Conservation (phyloP, 1,140 invertebrate genomes). For the Heliconius melpomene region DNA sequence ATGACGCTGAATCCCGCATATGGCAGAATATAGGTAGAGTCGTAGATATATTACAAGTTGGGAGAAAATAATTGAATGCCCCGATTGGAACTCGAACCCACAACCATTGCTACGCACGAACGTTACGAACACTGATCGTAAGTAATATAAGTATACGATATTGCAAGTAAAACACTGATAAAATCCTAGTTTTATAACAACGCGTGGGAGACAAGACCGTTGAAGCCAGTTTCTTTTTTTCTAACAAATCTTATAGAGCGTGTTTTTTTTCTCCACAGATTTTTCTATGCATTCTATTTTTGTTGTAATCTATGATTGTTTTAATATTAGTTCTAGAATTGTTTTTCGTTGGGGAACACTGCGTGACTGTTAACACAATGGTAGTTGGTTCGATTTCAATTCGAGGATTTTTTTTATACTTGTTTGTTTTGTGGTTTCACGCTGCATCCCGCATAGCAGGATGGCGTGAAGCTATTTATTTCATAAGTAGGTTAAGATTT, state of each 20-base stretch:
- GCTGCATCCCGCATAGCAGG: too few species aligned
- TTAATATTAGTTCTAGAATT: neutral
- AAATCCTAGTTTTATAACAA: neutral
- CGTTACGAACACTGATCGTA: too few species aligned
- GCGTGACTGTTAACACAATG: neutral
- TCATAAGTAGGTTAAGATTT: neutral
- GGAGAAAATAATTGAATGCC: too few species aligned
- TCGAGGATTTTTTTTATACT: too few species aligned
- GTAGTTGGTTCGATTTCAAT: neutral
- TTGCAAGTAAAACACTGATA: neutral
- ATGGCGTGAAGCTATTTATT: neutral
- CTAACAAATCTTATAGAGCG: conserved; percentile 35
- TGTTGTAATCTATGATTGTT: conserved; percentile 13
- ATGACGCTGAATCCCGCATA: too few species aligned
- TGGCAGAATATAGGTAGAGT: too few species aligned
- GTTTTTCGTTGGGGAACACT: neutral
- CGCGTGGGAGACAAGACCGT: conserved; percentile 41
- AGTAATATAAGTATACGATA: neutral
- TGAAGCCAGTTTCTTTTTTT: conserved; percentile 35
- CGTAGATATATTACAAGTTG: too few species aligned
- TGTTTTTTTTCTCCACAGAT: conserved; percentile 32
- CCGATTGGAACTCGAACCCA: too few species aligned
- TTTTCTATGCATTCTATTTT: conserved; percentile 31
- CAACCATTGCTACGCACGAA: too few species aligned
- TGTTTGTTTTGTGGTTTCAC: too few species aligned